Evolutionary conservation across 35 echinoderm and acorn worm genomes (phyloP), one percentile per base, ranked within the genome.

Genomic region (Strongylocentrotus purpuratus): DNA sequence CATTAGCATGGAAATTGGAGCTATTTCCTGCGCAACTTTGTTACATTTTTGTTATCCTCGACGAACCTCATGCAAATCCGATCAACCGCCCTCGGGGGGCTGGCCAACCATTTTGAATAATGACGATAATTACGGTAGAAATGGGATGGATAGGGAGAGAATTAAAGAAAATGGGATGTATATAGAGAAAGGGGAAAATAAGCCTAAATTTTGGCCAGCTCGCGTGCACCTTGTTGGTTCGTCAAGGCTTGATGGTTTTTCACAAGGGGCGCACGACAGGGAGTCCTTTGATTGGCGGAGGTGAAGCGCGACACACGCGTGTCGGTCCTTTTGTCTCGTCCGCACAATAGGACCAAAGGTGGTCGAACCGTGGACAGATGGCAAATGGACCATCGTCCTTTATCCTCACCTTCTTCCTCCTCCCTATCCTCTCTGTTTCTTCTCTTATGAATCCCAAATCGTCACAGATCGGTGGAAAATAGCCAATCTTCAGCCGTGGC

Each of bases 281-380:
- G 48, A 47, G 45, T 31, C 48, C 31, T 93, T 93, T 47, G 31
- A 58, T 32, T 48, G 46, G 91, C 45, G 48, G 48, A 93, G 91
- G 91, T 93, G 91, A 46, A 48, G 91, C 48, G 45, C 48, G 31
- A 47, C 91, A 33, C 48, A n/a, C 91, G 91, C 91, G 91, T 93
- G 91, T 47, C 91, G 91, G 91, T 93, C 91, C 91, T 93, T 93
- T 93, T 93, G 91, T 93, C 48, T 55, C 46, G 31, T 58, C 45
- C 45, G 48, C 91, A 93, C 91, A 93, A 93, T 93, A 78, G 91
- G 91, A 50, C 91, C 48, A 93, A 93, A 93, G 91, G 91, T 93
- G 91, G 91, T 93, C 91, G 46, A 93, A 58, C 91, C 48, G 45
- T 93, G 91, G 91, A 93, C 91, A 93, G 91, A 93, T 93, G 91